These are phyloP conservation scores for Clamator glandarius DNA, from an alignment of 2,797 vertebrate species.

Conservation along the genomic window DNA sequence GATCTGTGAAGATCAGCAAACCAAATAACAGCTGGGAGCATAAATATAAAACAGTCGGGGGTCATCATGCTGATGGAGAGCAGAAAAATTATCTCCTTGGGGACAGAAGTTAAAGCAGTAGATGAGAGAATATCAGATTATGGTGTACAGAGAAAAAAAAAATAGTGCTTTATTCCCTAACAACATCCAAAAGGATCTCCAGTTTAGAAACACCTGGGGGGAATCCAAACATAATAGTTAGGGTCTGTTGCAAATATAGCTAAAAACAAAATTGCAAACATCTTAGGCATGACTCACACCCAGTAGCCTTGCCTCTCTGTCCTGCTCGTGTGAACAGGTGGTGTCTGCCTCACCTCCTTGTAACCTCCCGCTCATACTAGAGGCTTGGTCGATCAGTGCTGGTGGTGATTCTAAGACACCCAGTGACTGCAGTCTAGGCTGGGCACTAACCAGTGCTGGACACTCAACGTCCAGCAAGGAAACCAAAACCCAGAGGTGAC, in stretches of 20 bases:
- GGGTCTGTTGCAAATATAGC: neutral
- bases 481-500: neutral
- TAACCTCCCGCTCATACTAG: fast-evolving
- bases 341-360: neutral
- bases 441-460: neutral
- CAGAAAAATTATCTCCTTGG: neutral
- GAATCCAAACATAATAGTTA: neutral
- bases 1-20: neutral
- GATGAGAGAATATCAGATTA: neutral
- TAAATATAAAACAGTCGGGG: neutral
- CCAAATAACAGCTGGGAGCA: neutral
- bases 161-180: neutral
- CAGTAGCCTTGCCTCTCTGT: neutral
- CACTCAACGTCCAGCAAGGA: neutral
- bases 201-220: neutral
- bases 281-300: neutral
- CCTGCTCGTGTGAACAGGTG: neutral
- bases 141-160: neutral
- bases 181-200: neutral
- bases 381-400: neutral
- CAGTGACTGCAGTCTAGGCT: neutral
- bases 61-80: neutral
- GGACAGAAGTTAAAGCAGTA: neutral
- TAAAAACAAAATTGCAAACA: neutral
- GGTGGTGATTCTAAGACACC: neutral